These are phyloP conservation scores for Lissonota sp. DNA, from an alignment of 2,888 invertebrate genomes.

Conservation along the genomic window DNA sequence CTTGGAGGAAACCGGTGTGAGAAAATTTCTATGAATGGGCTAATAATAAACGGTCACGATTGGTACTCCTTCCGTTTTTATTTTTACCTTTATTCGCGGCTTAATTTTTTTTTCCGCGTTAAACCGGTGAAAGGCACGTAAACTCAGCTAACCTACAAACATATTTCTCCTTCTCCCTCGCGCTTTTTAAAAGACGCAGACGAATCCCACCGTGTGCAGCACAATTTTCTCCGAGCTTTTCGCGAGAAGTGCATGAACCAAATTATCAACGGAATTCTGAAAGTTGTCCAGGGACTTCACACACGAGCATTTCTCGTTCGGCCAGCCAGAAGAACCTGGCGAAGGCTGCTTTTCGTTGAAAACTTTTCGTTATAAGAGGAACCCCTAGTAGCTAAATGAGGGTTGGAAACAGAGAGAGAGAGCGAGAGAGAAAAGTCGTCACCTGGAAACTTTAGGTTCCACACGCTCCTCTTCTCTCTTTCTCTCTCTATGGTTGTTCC, in stretches of 20 bases:
- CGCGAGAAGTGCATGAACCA: conserved; percentile 11
- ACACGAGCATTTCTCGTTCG: conserved; percentile 33
- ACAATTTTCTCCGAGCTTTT: conserved; percentile 23
- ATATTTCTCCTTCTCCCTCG: conserved; percentile 26
- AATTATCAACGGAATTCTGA: conserved; percentile 42
- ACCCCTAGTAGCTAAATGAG: conserved; percentile 6
- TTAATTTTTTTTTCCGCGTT: neutral
- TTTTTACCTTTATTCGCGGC: neutral
- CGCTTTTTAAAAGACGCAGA: conserved; percentile 24
- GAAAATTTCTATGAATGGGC: conserved; percentile 44
- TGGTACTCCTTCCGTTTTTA: neutral
- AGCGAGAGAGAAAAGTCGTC: conserved; percentile 58
- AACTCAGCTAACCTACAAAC: conserved; percentile 25
- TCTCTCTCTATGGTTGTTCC: neutral
- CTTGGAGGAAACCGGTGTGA: neutral
- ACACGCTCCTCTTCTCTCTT: conserved; percentile 9
- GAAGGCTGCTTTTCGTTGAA: conserved; percentile 45
- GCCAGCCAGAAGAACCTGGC: conserved; percentile 5
- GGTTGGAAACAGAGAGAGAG: conserved; percentile 35
- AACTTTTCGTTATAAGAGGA: conserved; percentile 42
- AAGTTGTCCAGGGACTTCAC: conserved; percentile 29
- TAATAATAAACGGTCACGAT: conserved; percentile 35
- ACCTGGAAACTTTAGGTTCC: conserved; percentile 52
- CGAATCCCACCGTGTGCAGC: neutral
- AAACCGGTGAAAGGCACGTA: conserved; percentile 43